Base-by-base conservation (phyloP, 2,113 vertebrate species). In the Talpa occidentalis region DNA sequence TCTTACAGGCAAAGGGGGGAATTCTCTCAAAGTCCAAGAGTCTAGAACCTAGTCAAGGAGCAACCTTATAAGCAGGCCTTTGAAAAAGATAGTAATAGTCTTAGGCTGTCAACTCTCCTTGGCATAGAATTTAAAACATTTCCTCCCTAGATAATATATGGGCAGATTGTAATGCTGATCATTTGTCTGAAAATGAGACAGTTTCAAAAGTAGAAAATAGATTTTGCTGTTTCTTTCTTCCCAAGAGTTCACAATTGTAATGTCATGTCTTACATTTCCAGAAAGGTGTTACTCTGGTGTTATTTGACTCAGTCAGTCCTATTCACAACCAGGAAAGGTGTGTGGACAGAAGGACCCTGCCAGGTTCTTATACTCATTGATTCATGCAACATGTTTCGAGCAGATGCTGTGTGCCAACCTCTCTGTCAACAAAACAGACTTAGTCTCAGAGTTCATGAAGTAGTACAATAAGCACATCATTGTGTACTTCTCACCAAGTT, bases 191-290 rank as follows among this genome's bases (percentile, higher is more conserved):
- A 32, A 37, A 54, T 40, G 16, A 66, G 49, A 72, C 11, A 70
- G n/a, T 88, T 91, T 47, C 70, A 88, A 22, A 94, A 62, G 40
- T 88, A 84, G 54, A 60, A 93, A 95, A 42, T 44, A 80, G 77
- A 11, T 60, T 80, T 66, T 69, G 49, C 66, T 80, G 0, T 81
- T 77, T 44, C 49, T 86, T 92, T 40, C 70, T 78, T 90, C 54
- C 16, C 47, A 64, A 35, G 73, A 93, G 59, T 82, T 70, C 66
- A 5, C 15, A 91, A 67, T 76, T 72, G 54, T 85, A 88, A 78
- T 77, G 19, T 60, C 28, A 17, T 44, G 35, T 84, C 67, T 83
- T 91, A 22, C 1, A 28, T 94, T 59, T 79, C 47, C 40, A 72
- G 81, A 90, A 90, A 49, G n/a, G 10, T 32, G 10, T 44, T 88